Conservation (phyloP, 2,113 vertebrate genomes). For the Turnix velox region DNA sequence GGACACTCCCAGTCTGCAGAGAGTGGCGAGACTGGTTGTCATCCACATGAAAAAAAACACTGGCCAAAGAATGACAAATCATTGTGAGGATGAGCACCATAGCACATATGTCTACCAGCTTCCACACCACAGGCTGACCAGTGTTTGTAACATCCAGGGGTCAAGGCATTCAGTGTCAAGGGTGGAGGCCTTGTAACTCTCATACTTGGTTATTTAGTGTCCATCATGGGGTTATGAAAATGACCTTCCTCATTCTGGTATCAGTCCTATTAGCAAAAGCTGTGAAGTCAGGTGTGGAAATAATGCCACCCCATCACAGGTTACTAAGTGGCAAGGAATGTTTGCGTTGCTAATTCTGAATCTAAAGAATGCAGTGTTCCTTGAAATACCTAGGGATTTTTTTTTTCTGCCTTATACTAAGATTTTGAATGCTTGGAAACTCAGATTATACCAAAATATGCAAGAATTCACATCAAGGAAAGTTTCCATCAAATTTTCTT, state of each 20-base stretch:
- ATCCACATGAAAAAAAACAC: not conserved
- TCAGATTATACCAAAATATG: not conserved
- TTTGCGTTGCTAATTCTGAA: not conserved
- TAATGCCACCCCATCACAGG: not conserved
- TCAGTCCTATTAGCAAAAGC: not conserved
- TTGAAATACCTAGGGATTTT: not conserved
- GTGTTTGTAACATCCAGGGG: not conserved
- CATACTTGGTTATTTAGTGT: not conserved
- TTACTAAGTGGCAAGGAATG: fast-evolving
- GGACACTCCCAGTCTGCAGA: not conserved
- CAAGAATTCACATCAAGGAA: not conserved
- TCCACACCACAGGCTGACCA: not conserved
- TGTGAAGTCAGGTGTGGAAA: not conserved
- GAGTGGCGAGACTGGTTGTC: not conserved
- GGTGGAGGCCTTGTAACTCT: not conserved
- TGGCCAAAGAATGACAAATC: not conserved
- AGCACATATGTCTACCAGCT: fast-evolving
- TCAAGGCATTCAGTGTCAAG: not conserved
- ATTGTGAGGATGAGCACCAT: not conserved
- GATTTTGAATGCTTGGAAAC: not conserved
- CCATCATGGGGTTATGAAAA: not conserved
- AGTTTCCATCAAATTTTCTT: not conserved
- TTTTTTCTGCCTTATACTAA: not conserved
- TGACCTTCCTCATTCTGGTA: not conserved
- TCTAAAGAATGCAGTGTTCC: not conserved